Evolutionary conservation across 1,140 invertebrate species (phyloP).

Genomic region (Achatina immaculata): DNA sequence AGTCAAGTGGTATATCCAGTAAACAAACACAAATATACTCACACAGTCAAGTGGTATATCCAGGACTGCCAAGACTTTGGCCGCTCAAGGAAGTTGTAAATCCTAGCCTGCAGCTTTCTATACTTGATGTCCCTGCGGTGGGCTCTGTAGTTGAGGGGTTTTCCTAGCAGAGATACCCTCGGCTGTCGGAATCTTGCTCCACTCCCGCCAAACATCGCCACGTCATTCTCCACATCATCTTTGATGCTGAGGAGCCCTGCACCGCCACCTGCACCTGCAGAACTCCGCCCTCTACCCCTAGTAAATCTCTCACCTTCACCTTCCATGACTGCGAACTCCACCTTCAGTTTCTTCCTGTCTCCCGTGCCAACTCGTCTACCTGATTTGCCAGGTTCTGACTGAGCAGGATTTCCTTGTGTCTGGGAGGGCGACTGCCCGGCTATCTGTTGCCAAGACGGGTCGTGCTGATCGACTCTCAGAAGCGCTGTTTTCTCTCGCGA

Average conservation of each 20-base stretch:
- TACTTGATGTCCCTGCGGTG: conserved; percentile 86
- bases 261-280: conserved; percentile 48
- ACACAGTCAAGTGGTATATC: conserved; percentile 93
- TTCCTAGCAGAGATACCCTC: conserved; percentile 90
- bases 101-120: conserved; percentile 86
- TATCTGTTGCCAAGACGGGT: background rate
- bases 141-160: conserved; percentile 88
- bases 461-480: background rate
- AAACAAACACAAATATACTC: conserved; percentile 74
- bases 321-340: conserved; percentile 59
- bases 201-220: conserved; percentile 51
- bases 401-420: background rate
- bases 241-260: conserved; percentile 8
- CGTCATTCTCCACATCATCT: conserved; percentile 34
- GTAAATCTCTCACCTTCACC: conserved; percentile 36
- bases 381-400: background rate
- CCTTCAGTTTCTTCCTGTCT: conserved; percentile 52
- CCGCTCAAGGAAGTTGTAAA: conserved; percentile 95
- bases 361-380: conserved; percentile 42
- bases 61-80: conserved; percentile 87
- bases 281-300: conserved; percentile 45
- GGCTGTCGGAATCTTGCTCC: conserved; percentile 60
- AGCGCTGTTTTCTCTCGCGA: background rate
- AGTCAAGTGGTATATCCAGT: background rate
- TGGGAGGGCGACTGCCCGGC: background rate